Conservation (phyloP, 2,113 vertebrate genomes). For the Sander vitreus region DNA sequence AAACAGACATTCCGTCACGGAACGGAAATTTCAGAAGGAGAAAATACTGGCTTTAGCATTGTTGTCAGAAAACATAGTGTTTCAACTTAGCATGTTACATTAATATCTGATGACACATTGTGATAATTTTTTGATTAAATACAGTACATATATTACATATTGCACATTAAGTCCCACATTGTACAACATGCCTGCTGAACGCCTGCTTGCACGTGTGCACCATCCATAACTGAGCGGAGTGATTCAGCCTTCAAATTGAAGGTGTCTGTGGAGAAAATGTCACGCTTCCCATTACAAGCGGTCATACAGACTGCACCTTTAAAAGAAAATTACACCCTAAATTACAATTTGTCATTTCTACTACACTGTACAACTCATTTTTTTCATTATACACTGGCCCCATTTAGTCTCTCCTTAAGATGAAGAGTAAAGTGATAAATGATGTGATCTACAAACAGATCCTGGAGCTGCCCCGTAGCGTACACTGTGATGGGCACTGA, state of each 20-base stretch:
- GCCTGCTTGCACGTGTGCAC: background rate
- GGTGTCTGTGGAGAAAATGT: slow-evolving; percentile 18
- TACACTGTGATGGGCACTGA: background rate
- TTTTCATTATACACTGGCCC: background rate
- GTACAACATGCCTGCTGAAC: background rate
- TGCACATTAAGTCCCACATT: background rate
- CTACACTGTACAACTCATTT: background rate
- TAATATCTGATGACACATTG: no score
- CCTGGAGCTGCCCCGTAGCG: no score
- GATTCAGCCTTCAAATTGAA: slow-evolving; percentile 7
- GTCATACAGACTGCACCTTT: slow-evolving; percentile 25
- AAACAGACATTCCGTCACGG: no score
- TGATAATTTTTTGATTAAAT: no score
- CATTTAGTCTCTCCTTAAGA: background rate
- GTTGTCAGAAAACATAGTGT: no score
- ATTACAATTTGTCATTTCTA: background rate
- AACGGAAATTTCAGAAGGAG: no score
- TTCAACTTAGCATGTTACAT: no score
- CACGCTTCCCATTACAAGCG: background rate
- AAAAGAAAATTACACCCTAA: slow-evolving; percentile 44
- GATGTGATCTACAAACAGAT: no score
- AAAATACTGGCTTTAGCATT: no score
- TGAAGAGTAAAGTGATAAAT: background rate
- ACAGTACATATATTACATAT: no score
- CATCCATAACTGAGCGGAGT: background rate